phyloP scores from a whole-genome alignment of 2,797 vertebrate genomes.

The Lepilemur septentrionalis region DNA sequence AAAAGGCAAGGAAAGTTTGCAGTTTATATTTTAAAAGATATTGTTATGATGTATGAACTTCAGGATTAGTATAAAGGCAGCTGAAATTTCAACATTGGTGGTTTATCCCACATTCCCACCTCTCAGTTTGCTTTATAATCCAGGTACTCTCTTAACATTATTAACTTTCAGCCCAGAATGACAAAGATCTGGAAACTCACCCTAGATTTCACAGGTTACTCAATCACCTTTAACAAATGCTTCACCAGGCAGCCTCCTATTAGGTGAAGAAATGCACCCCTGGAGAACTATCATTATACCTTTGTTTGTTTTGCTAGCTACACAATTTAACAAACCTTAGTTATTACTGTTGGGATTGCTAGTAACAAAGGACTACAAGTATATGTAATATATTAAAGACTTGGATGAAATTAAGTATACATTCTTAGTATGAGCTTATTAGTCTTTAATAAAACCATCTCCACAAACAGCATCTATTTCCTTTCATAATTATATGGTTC shows the following conservation, averaged over 20 bases:
- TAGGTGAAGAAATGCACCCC: background rate
- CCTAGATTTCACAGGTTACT: constrained; percentile 59
- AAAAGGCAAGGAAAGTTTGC: constrained; percentile 50
- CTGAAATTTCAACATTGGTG: constrained; percentile 62
- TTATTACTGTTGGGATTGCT: background rate
- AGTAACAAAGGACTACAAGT: constrained; percentile 11
- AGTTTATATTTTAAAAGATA: constrained; percentile 61
- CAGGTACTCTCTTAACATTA: constrained; percentile 56
- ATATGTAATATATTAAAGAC: constrained; percentile 25
- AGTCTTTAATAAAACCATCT: constrained; percentile 33
- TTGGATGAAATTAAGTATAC: background rate
- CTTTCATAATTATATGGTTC: constrained; percentile 17
- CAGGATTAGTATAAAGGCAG: constrained; percentile 60
- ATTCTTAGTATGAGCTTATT: constrained; percentile 35
- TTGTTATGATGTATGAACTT: constrained; percentile 67
- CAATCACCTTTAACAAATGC: constrained; percentile 42
- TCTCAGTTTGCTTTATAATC: constrained; percentile 52
- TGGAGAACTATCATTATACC: background rate
- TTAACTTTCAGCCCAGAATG: constrained; percentile 63
- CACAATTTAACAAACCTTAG: background rate
- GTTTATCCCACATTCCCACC: background rate
- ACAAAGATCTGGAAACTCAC: constrained; percentile 77
- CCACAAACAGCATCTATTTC: constrained; percentile 31
- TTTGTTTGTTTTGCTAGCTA: background rate
- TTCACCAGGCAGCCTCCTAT: background rate